Evolutionary conservation across 1,140 invertebrate species (phyloP).

Genomic region (Meloidogyne floridensis): DNA sequence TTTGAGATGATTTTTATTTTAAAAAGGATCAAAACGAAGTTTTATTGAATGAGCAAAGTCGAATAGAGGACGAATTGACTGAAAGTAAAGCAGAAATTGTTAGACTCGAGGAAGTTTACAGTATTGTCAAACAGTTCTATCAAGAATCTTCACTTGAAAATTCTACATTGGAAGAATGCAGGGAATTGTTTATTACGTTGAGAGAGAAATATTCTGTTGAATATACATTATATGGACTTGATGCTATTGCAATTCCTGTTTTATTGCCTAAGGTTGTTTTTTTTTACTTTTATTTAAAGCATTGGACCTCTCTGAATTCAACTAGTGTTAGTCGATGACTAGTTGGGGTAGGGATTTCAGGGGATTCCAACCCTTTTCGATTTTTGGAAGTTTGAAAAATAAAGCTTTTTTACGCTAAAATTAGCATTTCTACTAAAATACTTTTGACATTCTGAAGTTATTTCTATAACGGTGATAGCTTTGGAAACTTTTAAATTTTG

Average conservation of each 20-base stretch:
- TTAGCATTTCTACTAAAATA: not conserved
- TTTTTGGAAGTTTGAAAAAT: too few species aligned
- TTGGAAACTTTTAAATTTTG: slow-evolving; percentile 22
- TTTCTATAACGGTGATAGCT: not conserved
- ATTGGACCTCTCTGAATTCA: slow-evolving; percentile 50
- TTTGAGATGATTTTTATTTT: not conserved
- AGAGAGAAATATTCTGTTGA: slow-evolving; percentile 72
- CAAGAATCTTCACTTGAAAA: slow-evolving; percentile 32
- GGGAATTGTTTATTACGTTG: slow-evolving; percentile 76
- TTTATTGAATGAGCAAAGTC: slow-evolving; percentile 67
- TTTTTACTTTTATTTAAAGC: slow-evolving; percentile 61
- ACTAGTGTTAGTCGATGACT: too few species aligned
- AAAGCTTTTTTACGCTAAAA: too few species aligned
- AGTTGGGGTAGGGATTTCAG: too few species aligned
- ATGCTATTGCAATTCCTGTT: slow-evolving; percentile 67
- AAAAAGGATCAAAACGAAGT: slow-evolving; percentile 73
- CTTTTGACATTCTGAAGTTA: slow-evolving; percentile 10
- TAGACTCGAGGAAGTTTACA: slow-evolving; percentile 39
- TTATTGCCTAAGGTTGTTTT: slow-evolving; percentile 66
- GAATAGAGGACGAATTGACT: slow-evolving; percentile 71
- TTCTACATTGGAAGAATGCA: slow-evolving; percentile 73
- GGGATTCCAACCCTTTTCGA: too few species aligned
- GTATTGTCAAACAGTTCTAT: slow-evolving; percentile 39
- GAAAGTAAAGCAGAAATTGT: slow-evolving; percentile 32
- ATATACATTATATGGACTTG: slow-evolving; percentile 70